Conservation (phyloP, 2,888 invertebrate genomes). For the Scaptodrosophila latifasciaeformis region DNA sequence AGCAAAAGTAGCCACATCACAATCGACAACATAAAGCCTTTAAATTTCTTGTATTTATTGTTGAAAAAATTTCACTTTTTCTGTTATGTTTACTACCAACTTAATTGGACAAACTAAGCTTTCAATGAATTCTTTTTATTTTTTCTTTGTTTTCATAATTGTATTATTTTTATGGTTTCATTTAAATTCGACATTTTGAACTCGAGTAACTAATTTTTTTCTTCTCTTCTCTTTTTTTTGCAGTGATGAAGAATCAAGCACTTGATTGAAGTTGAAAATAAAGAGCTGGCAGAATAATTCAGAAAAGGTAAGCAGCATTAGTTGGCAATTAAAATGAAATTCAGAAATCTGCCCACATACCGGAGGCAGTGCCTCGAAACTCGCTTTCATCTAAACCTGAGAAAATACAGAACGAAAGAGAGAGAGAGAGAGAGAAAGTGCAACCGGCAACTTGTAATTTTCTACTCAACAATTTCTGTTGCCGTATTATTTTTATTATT, state of each 20-base stretch:
- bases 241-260: constrained; percentile 23
- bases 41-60: too few relatives aligned
- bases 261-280: constrained; percentile 6
- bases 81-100: too few relatives aligned
- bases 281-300: neutral
- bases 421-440: constrained; percentile 50
- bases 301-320: constrained; percentile 46
- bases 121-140: neutral
- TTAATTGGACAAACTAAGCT: neutral
- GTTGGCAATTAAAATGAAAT: constrained; percentile 37
- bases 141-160: neutral
- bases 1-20: constrained; percentile 46
- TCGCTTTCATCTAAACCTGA: too few relatives aligned
- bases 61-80: constrained; percentile 51
- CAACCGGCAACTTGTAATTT: constrained; percentile 54
- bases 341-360: too few relatives aligned
- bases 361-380: too few relatives aligned
- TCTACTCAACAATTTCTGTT: constrained; percentile 21
- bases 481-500: neutral
- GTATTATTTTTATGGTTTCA: constrained; percentile 3
- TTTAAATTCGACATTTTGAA: too few relatives aligned
- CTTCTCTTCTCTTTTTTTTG: constrained; percentile 15
- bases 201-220: constrained; percentile 46
- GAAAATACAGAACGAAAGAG: constrained; percentile 3
- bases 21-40: too few relatives aligned